Conservation (phyloP, 1,140 invertebrate species). For the Apolygus lucorum region DNA sequence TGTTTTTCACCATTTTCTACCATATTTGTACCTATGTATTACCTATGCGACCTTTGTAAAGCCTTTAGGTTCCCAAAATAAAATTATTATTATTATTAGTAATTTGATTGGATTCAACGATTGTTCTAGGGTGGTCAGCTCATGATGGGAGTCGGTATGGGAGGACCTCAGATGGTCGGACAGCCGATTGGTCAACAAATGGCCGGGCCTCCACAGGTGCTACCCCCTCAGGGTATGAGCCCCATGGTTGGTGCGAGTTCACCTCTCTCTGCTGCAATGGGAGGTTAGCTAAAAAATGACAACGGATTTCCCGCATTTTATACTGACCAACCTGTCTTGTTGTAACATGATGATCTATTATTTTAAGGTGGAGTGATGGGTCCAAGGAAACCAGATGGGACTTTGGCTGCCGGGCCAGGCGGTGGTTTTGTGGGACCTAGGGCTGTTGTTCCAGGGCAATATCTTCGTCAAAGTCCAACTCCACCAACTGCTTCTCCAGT, state of each 20-base stretch:
- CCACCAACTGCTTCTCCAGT: slow-evolving; percentile 55
- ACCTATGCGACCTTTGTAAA: too few species aligned
- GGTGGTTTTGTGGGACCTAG: slow-evolving; percentile 37
- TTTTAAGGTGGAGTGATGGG: not conserved
- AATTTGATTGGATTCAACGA: too few species aligned
- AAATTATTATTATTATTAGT: too few species aligned
- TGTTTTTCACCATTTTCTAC: too few species aligned
- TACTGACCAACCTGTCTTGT: too few species aligned
- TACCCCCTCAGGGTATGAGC: slow-evolving; percentile 12
- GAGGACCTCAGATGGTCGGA: slow-evolving; percentile 19
- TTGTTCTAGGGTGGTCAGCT: slow-evolving; percentile 37
- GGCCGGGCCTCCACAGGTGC: not conserved
- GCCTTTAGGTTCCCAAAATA: too few species aligned
- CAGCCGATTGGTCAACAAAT: not conserved
- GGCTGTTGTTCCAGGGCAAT: slow-evolving; percentile 54
- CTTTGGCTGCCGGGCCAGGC: not conserved
- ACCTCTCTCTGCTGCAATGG: slow-evolving; percentile 8
- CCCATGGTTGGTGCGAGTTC: slow-evolving; percentile 3
- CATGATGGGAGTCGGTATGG: slow-evolving; percentile 36
- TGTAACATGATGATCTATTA: too few species aligned
- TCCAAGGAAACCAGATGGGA: not conserved
- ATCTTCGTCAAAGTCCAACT: slow-evolving; percentile 57
- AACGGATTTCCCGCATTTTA: too few species aligned
- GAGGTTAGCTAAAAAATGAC: not conserved
- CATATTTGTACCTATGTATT: too few species aligned